Conservation (phyloP, 1,140 invertebrate genomes). For the Platyura marginata region DNA sequence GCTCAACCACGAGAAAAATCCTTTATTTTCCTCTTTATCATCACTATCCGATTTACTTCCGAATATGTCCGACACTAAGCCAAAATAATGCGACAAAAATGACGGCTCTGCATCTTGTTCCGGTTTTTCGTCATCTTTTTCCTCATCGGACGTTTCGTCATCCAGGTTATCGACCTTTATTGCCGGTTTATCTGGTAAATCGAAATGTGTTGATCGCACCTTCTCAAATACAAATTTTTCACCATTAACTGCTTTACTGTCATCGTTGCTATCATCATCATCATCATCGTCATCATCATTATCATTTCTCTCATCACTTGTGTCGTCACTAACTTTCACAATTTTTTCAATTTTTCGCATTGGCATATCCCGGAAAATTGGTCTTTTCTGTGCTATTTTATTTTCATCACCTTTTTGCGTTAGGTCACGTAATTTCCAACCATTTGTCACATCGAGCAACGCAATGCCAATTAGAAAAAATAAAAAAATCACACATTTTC, state of each 20-base stretch:
- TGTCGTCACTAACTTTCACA: too few species aligned
- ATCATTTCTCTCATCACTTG: conserved; percentile 4
- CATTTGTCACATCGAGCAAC: too few species aligned
- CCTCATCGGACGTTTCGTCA: conserved; percentile 5
- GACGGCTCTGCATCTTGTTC: not conserved
- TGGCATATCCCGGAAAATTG: not conserved
- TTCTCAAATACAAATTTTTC: conserved; percentile 1
- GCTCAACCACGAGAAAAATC: conserved; percentile 21
- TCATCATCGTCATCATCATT: conserved; percentile 6
- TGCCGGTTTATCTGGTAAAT: conserved; percentile 1
- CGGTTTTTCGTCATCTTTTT: conserved; percentile 3
- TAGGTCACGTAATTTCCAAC: not conserved
- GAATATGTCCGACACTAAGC: not conserved
- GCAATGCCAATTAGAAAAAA: too few species aligned
- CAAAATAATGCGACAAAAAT: not conserved
- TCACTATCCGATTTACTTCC: not conserved
- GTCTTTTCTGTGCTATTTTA: not conserved
- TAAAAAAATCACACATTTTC: too few species aligned
- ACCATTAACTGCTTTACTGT: conserved; percentile 5
- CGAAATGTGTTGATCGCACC: not conserved
- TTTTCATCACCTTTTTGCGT: not conserved
- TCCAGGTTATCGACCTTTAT: conserved; percentile 3
- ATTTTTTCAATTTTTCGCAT: not conserved
- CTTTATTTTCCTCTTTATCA: conserved; percentile 16
- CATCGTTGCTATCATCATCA: conserved; percentile 5